Evolutionary conservation across 2,797 vertebrate genomes (phyloP).

Genomic region (Malurus splendens): DNA sequence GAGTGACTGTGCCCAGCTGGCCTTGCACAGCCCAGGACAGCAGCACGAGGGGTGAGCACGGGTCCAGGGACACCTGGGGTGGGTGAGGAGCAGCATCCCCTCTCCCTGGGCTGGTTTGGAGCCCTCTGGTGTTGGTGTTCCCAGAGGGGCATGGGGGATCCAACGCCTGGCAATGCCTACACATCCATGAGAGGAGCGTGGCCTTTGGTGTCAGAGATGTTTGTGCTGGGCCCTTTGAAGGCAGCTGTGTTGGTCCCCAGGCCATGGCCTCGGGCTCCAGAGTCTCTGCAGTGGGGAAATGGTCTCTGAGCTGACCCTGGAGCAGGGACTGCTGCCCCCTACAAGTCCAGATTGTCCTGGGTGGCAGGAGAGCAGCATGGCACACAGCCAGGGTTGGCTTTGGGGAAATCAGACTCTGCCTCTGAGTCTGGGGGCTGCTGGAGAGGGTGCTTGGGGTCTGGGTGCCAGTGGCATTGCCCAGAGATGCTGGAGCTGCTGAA

Average conservation of each 20-base stretch:
- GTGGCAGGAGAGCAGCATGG: not conserved
- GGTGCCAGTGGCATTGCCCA: not conserved
- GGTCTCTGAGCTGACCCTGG: not conserved
- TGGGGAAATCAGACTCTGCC: not conserved
- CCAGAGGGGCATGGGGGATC: not conserved
- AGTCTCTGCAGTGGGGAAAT: not conserved
- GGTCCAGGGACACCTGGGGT: not conserved
- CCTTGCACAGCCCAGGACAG: not conserved
- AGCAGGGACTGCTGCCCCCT: not conserved
- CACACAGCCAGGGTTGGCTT: not conserved
- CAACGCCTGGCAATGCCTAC: not conserved
- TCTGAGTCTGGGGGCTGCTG: not conserved
- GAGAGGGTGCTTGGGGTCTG: not conserved
- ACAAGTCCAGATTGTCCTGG: not conserved
- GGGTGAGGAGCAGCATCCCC: not conserved
- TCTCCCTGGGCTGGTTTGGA: not conserved
- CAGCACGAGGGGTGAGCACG: not conserved
- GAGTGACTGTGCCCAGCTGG: not conserved
- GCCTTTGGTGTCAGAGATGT: not conserved
- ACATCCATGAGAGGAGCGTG: rapidly evolving
- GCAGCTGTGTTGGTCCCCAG: not conserved
- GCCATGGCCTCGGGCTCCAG: not conserved
- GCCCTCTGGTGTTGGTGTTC: not conserved
- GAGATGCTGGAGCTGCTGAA: not conserved
- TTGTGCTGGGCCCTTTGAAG: not conserved